Percentiles rank a stretch among this genome's conserved stretches.
phyloP scores from a whole-genome alignment of 1,140 invertebrate genomes.

The Lepidurus couesii region DNA sequence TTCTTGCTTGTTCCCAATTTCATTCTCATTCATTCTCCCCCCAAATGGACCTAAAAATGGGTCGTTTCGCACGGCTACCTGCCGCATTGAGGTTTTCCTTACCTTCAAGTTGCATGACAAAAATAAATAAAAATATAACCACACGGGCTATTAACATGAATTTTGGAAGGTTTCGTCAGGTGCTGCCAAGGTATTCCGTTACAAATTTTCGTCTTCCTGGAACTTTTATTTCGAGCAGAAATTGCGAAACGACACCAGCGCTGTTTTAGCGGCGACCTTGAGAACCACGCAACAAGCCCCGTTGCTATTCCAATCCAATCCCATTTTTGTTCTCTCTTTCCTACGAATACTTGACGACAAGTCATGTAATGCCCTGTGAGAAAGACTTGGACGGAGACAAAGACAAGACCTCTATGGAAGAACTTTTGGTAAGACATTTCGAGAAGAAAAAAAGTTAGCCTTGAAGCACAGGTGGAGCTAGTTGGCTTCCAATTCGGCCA shows the following conservation, averaged over 20 bases:
- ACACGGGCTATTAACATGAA: too few relatives aligned
- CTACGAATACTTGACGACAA: not conserved
- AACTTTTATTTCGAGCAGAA: not conserved
- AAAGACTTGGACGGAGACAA: not conserved
- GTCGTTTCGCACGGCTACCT: too few relatives aligned
- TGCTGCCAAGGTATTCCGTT: not conserved
- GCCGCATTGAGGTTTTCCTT: too few relatives aligned
- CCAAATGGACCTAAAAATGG: too few relatives aligned
- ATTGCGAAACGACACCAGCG: not conserved
- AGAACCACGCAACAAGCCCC: not conserved
- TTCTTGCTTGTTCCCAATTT: too few relatives aligned
- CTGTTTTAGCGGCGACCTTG: not conserved
- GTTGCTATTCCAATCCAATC: not conserved
- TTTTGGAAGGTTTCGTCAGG: too few relatives aligned
- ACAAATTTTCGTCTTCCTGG: not conserved
- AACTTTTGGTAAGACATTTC: not conserved
- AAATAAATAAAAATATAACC: too few relatives aligned
- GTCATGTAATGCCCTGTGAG: not conserved
- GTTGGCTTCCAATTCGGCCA: not conserved
- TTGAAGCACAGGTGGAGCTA: constrained; percentile 15
- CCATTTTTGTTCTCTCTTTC: not conserved
- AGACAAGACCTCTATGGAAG: not conserved
- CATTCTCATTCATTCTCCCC: too few relatives aligned
- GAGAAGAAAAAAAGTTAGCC: not conserved
- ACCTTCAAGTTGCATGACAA: too few relatives aligned